A percentile compares a stretch with the other conserved stretches of the same genome.
These are phyloP conservation scores for Taurulus bubalis DNA, from an alignment of 2,113 vertebrate species.

Conservation along the genomic window DNA sequence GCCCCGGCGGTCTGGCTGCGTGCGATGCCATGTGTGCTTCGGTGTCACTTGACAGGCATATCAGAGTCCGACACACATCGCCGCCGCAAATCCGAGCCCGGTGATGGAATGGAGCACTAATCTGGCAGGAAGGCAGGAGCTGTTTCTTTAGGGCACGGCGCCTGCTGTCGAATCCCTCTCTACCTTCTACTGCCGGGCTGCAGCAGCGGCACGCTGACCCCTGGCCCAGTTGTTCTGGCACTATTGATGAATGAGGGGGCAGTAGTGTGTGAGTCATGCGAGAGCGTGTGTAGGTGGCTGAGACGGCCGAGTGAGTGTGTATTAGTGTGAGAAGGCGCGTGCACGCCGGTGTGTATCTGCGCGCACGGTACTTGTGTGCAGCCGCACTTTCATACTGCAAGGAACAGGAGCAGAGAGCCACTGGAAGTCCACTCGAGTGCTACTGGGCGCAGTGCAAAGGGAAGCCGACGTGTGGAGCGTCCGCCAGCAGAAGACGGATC, in stretches of 20 bases:
- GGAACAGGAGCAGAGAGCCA: neutral
- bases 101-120: conserved; percentile 69
- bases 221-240: conserved; percentile 65
- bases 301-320: conserved; percentile 7
- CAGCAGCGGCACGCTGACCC: conserved; percentile 67
- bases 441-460: neutral
- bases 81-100: conserved; percentile 14
- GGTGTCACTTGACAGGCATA: conserved; percentile 61
- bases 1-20: conserved; percentile 28
- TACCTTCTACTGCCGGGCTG: conserved; percentile 50
- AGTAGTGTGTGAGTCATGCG: conserved; percentile 55
- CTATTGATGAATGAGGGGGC: conserved; percentile 77
- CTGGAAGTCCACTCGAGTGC: neutral
- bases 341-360: neutral
- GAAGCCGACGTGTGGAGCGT: neutral
- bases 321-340: neutral
- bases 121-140: conserved; percentile 61
- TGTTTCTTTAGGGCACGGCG: conserved; percentile 64
- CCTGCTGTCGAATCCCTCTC: conserved; percentile 70
- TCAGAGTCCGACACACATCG: conserved; percentile 48
- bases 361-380: neutral
- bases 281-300: conserved; percentile 46
- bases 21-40: conserved; percentile 45
- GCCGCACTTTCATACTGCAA: neutral
- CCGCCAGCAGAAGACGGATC: neutral